These are phyloP conservation scores for Dermolepida albohirtum DNA, from an alignment of 2,888 invertebrate species.

Conservation along the genomic window DNA sequence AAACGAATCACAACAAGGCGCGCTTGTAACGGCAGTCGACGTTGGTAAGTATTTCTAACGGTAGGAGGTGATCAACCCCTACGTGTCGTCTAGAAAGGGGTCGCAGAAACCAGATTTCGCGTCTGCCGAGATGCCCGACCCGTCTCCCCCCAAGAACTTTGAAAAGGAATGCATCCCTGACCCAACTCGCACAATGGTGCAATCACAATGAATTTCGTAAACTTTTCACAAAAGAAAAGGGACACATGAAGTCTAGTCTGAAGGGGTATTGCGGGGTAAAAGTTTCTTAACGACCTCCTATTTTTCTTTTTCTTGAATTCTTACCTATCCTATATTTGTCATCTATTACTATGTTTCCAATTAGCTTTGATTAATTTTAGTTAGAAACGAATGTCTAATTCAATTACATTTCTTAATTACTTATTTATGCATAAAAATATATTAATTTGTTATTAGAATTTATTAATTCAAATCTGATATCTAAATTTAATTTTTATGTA, in stretches of 20 bases:
- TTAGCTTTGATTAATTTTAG: too few species aligned
- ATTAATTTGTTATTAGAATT: too few species aligned
- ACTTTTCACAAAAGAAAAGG: conserved; percentile 45
- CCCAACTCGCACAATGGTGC: conserved; percentile 48
- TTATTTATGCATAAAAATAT: too few species aligned
- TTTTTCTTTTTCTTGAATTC: conserved; percentile 44
- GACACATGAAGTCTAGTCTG: conserved; percentile 45
- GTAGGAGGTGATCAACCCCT: conserved; percentile 51
- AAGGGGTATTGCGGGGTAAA: conserved; percentile 45
- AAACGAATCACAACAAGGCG: conserved; percentile 16
- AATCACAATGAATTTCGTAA: conserved; percentile 52
- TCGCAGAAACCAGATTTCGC: conserved; percentile 52
- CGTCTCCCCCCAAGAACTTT: conserved; percentile 14
- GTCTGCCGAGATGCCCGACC: conserved; percentile 49
- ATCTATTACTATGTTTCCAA: too few species aligned
- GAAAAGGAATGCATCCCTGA: conserved; percentile 53
- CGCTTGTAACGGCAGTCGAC: conserved; percentile 49
- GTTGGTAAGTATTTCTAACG: conserved; percentile 50
- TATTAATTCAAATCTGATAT: too few species aligned
- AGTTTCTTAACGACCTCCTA: conserved; percentile 46
- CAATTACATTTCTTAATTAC: too few species aligned
- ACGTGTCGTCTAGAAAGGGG: conserved; percentile 46
- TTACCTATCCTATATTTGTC: too few species aligned
- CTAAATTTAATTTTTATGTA: too few species aligned
- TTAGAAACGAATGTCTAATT: too few species aligned